A percentile compares a stretch with the other conserved stretches of the same genome.
Conservation (phyloP, 92 coral and sea anemone genomes). For the Porites divaricata region DNA sequence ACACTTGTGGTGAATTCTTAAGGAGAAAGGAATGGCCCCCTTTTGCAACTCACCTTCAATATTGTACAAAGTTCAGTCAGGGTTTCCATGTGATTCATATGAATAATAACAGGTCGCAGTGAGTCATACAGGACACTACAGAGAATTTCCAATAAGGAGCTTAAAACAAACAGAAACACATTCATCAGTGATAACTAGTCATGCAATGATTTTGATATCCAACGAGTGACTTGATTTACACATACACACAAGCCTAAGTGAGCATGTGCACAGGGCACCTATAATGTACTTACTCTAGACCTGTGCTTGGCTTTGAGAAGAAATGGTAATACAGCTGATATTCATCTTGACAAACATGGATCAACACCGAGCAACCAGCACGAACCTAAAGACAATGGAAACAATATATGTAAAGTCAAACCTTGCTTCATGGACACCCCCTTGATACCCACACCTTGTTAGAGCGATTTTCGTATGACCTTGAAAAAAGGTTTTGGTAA, state of each 20-base stretch:
- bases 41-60: constrained; percentile 72
- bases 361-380: constrained; percentile 93
- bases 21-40: no score
- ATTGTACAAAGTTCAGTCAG: constrained; percentile 93
- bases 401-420: neutral
- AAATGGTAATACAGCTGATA: constrained; percentile 93
- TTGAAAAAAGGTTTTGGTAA: no score
- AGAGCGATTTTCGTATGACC: no score
- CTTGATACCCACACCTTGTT: no score
- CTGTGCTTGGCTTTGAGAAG: constrained; percentile 89
- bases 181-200: neutral
- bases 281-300: constrained; percentile 88
- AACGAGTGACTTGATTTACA: no score
- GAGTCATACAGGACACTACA: constrained; percentile 90
- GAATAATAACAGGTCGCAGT: constrained; percentile 94
- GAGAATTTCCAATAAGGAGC: constrained; percentile 86
- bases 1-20: no score
- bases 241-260: no score
- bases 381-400: constrained; percentile 74
- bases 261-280: neutral
- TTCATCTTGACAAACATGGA: constrained; percentile 98
- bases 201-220: no score
- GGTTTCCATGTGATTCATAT: constrained; percentile 99
- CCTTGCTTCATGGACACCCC: no score
- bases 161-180: constrained; percentile 6